Evolutionary conservation across 2,888 invertebrate genomes (phyloP).

Genomic region (Agriopis leucophaearia): DNA sequence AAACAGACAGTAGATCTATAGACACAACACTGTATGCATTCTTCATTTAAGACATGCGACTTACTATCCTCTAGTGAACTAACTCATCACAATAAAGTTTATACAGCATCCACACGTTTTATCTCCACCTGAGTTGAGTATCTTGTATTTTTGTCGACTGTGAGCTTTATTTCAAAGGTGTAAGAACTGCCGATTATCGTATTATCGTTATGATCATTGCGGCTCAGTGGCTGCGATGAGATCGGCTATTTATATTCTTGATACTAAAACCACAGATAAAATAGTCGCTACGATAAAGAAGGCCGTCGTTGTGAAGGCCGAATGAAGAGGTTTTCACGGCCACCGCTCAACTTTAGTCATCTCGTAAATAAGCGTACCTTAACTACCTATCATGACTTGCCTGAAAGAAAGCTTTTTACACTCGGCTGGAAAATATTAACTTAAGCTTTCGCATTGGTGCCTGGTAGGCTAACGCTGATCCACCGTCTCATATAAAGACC

Average conservation of each 20-base stretch:
- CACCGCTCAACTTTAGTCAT: constrained; percentile 3
- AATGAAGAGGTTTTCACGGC: constrained; percentile 14
- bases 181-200: neutral
- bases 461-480: too few species aligned
- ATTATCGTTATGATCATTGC: constrained; percentile 2
- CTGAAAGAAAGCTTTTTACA: constrained; percentile 6
- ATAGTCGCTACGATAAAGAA: neutral
- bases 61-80: neutral
- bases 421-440: too few species aligned
- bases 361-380: constrained; percentile 1
- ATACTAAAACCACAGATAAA: constrained; percentile 14
- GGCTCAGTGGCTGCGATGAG: constrained; percentile 18
- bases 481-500: too few species aligned
- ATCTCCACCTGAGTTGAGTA: constrained; percentile 13
- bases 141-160: constrained; percentile 5
- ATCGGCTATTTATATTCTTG: constrained; percentile 18
- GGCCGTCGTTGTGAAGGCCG: constrained; percentile 5
- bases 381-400: constrained; percentile 4
- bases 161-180: constrained; percentile 14
- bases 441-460: too few species aligned
- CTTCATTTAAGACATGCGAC: neutral
- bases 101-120: constrained; percentile 12
- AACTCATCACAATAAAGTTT: constrained; percentile 17
- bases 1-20: too few species aligned
- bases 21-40: neutral